These are phyloP conservation scores for Syngnathus scovelli DNA, from an alignment of 2,113 vertebrate species.

Conservation along the genomic window DNA sequence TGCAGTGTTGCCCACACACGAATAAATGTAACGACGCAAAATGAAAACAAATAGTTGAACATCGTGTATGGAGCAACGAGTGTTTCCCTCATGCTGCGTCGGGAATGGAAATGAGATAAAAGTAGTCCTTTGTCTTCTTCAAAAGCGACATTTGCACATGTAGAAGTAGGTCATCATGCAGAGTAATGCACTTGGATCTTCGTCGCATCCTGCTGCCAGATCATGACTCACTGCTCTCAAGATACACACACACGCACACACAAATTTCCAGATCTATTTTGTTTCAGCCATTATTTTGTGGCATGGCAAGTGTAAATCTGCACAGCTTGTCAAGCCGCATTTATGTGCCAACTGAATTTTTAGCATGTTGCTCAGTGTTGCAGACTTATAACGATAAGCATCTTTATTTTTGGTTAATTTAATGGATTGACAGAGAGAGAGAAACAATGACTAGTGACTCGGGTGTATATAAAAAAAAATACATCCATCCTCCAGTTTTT, in stretches of 20 bases:
- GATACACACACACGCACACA: not conserved
- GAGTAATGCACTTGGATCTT: constrained; percentile 17
- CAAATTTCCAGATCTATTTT: not conserved
- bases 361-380: too few relatives aligned
- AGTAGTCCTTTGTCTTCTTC: not conserved
- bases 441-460: too few relatives aligned
- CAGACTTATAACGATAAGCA: too few relatives aligned
- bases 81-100: not conserved
- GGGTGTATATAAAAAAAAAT: too few relatives aligned
- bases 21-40: constrained; percentile 5
- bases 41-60: not conserved
- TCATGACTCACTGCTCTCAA: constrained; percentile 27
- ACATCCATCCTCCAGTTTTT: too few relatives aligned
- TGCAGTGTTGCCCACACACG: constrained; percentile 7
- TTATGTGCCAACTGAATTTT: not conserved
- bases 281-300: constrained; percentile 1
- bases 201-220: constrained; percentile 19
- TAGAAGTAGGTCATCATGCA: constrained; percentile 28
- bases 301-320: not conserved
- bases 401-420: too few relatives aligned
- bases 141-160: constrained; percentile 10
- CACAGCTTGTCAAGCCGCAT: not conserved
- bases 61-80: not conserved
- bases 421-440: too few relatives aligned
- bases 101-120: constrained; percentile 2